Conservation (phyloP, 2,888 invertebrate genomes). For the Acronicta alni region DNA sequence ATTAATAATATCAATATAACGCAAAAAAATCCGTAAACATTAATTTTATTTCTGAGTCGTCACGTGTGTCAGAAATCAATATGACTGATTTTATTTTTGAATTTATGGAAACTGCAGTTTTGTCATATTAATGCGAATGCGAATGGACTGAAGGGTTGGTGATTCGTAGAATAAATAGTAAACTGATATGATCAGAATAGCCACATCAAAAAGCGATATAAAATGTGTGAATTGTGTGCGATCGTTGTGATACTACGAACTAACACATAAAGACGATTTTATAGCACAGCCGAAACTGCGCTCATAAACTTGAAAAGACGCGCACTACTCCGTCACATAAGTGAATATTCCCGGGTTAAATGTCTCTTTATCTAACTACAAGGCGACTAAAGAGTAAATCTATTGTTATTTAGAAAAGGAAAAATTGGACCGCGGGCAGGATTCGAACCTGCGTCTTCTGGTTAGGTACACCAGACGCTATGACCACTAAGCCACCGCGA, state of each 20-base stretch:
- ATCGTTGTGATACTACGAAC: constrained; percentile 70
- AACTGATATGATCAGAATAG: constrained; percentile 18
- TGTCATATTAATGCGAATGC: too few relatives aligned
- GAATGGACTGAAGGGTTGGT: neutral
- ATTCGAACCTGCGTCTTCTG: too few relatives aligned
- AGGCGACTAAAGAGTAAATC: too few relatives aligned
- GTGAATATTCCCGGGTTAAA: constrained; percentile 59
- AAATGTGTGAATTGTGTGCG: constrained; percentile 69
- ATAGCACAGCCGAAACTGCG: constrained; percentile 67
- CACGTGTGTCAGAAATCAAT: neutral
- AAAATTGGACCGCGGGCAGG: too few relatives aligned
- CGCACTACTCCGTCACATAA: constrained; percentile 61
- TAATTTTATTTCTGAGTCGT: too few relatives aligned
- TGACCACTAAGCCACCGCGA: too few relatives aligned
- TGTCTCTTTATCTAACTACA: constrained; percentile 26
- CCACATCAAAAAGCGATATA: constrained; percentile 60
- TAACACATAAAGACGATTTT: constrained; percentile 73
- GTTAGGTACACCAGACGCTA: too few relatives aligned
- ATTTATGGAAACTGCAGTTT: too few relatives aligned
- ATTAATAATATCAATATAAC: too few relatives aligned
- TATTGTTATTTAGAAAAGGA: too few relatives aligned
- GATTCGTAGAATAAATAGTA: constrained; percentile 8
- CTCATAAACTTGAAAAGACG: constrained; percentile 74
- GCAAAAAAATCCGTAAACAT: too few relatives aligned
- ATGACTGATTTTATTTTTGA: neutral